Conservation (phyloP, 2,113 vertebrate genomes). For the Percina caprodes region DNA sequence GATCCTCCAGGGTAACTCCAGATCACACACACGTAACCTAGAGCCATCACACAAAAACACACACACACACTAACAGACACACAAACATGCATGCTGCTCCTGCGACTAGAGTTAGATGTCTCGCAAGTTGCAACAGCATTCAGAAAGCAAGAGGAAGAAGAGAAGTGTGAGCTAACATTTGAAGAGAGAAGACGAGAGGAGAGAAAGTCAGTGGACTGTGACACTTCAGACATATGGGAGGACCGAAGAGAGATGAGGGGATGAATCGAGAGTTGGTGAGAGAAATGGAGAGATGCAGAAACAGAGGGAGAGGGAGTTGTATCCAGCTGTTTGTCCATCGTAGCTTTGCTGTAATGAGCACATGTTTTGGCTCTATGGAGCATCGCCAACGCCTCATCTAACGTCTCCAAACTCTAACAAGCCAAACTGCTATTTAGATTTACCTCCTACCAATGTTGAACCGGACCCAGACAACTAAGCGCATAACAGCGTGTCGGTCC, state of each 20-base stretch:
- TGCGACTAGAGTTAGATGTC: background rate
- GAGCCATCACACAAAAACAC: too few relatives aligned
- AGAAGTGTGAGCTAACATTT: background rate
- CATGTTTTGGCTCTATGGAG: conserved; percentile 76
- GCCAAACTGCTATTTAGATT: conserved; percentile 81
- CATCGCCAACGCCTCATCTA: conserved; percentile 81
- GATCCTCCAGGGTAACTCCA: conserved; percentile 13
- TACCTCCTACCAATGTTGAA: conserved; percentile 68
- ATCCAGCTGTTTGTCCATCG: conserved; percentile 84
- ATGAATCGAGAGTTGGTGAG: conserved; percentile 53
- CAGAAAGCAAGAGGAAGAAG: background rate
- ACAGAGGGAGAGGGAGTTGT: conserved; percentile 64
- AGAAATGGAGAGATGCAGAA: conserved; percentile 56
- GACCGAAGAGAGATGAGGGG: conserved; percentile 54
- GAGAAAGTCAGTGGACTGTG: conserved; percentile 56
- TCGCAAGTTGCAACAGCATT: background rate
- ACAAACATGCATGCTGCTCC: background rate
- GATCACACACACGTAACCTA: background rate
- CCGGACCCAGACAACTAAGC: conserved; percentile 75
- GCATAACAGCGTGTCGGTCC: conserved; percentile 72
- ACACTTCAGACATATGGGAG: conserved; percentile 73
- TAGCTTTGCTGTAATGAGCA: conserved; percentile 81
- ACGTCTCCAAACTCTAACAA: conserved; percentile 81
- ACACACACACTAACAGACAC: background rate
- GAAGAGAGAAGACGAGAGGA: conserved; percentile 4